Conservation (phyloP, 2,113 vertebrate genomes). For the Thamnaconus septentrionalis region DNA sequence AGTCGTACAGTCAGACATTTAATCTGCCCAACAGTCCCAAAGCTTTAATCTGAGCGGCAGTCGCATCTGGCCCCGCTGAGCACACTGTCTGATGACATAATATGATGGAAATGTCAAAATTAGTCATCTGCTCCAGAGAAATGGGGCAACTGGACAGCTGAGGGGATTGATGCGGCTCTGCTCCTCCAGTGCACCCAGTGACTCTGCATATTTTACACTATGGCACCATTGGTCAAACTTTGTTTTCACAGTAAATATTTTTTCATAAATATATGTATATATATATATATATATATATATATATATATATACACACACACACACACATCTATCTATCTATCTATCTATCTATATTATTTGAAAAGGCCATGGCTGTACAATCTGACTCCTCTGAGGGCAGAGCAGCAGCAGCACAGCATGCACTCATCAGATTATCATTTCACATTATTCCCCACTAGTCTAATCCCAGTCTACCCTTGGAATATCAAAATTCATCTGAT, state of each 20-base stretch:
- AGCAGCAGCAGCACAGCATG: background rate
- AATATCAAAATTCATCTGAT: conserved; percentile 33
- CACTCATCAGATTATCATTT: conserved; percentile 44
- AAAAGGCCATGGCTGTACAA: conserved; percentile 8
- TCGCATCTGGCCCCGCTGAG: conserved; percentile 34
- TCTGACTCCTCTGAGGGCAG: background rate
- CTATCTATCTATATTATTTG: background rate
- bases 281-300: no score
- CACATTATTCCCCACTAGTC: conserved; percentile 13
- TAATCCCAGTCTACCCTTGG: conserved; percentile 48
- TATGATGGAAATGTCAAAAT: background rate
- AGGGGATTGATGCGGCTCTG: no score
- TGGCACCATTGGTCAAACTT: background rate
- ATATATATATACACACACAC: no score
- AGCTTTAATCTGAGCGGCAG: conserved; percentile 42
- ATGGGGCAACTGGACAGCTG: background rate
- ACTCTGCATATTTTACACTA: background rate
- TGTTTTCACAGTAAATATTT: no score
- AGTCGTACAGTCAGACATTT: conserved; percentile 15
- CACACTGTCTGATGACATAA: background rate
- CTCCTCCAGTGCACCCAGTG: no score
- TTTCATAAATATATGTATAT: no score
- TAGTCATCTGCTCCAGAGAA: background rate
- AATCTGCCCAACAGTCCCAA: conserved; percentile 28
- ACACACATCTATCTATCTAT: background rate